Conservation (phyloP, 2,888 invertebrate species). For the Periphyllus acericola region DNA sequence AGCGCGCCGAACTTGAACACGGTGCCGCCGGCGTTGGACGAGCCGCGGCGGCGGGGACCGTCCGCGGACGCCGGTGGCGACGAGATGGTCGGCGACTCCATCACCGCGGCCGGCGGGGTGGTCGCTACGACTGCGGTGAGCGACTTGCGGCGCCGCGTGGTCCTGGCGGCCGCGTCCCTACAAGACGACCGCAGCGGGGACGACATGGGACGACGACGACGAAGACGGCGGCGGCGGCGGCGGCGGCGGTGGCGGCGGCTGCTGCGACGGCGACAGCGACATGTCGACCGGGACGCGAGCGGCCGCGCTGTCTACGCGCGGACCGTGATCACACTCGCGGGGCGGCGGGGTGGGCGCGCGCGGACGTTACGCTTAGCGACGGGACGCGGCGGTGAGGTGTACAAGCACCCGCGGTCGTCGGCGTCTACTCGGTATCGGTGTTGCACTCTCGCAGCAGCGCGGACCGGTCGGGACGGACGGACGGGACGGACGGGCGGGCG, state of each 20-base stretch:
- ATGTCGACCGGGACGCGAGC: too few relatives aligned
- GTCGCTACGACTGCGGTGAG: neutral
- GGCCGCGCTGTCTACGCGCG: neutral
- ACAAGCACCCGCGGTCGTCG: too few relatives aligned
- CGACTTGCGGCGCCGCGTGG: conserved; percentile 19
- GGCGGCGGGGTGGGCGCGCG: conserved; percentile 17
- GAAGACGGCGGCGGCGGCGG: neutral
- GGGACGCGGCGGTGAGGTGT: neutral
- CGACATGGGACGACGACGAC: conserved; percentile 29
- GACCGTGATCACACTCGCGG: neutral
- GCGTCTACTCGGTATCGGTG: too few relatives aligned
- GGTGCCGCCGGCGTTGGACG: conserved; percentile 43
- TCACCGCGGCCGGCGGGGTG: conserved; percentile 4
- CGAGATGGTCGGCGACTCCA: conserved; percentile 60
- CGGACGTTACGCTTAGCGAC: too few relatives aligned
- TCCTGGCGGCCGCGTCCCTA: conserved; percentile 46
- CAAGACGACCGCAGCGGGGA: conserved; percentile 42
- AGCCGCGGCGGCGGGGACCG: conserved; percentile 41
- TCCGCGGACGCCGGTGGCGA: conserved; percentile 48
- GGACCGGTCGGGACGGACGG: conserved; percentile 19
- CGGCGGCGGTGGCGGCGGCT: too few relatives aligned
- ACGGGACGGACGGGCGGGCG: neutral
- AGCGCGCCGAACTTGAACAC: conserved; percentile 57
- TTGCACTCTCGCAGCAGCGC: conserved; percentile 23
- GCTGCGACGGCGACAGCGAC: too few relatives aligned